Base-by-base conservation (phyloP, 2,888 invertebrate species). In the Chouioia cunea region DNA sequence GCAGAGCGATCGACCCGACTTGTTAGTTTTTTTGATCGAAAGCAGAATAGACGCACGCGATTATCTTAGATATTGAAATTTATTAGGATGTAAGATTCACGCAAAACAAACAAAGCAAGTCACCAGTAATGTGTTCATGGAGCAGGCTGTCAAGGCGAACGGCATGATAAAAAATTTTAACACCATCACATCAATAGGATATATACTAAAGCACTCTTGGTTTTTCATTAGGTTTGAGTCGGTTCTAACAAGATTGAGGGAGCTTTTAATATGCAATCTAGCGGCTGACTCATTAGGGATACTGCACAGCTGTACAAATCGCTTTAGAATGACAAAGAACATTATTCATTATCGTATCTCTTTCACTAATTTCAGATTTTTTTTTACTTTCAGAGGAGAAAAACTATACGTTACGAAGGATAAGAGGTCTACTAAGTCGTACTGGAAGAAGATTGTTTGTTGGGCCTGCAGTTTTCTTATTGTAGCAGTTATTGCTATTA, bases 401-500 rank as follows among this genome's bases (percentile, higher is more conserved):
- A 94, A 94, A 83, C 86, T 94, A 67, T 93, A 93, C 82, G 92
- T 94, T 71, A 94, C 93, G 15, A 93, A 93, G 81, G 93, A 93
- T 85, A 93, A 93, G 82, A 88, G 93, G 65, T 90, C 91, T 56
- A 90, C 90, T 82, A 90, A 91, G 80, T 89, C 90, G 68, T 83
- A 83, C 50, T 90, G 91, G 81, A 90, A 90, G 76, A 88, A 89
- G 81, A 88, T 89, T 78, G 82, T 89, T 22, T 93, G 93, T 83
- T 93, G 93, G 92, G 89, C 90, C 36, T 87, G 92, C 65, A 89
- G 92, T 73, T 87, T 91, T 48, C 87, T 91, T 23, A 86, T 92
- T 59, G 88, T 92, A 20, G 89, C 90, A 16, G 89, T 91, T 50
- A 89, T 91, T 27, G 88, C 93, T 22, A 89, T 93, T 50, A 87